Evolutionary conservation across 2,797 vertebrate genomes (phyloP), one percentile per base, ranked within the genome.

Genomic region (Lutjanus argentimaculatus): DNA sequence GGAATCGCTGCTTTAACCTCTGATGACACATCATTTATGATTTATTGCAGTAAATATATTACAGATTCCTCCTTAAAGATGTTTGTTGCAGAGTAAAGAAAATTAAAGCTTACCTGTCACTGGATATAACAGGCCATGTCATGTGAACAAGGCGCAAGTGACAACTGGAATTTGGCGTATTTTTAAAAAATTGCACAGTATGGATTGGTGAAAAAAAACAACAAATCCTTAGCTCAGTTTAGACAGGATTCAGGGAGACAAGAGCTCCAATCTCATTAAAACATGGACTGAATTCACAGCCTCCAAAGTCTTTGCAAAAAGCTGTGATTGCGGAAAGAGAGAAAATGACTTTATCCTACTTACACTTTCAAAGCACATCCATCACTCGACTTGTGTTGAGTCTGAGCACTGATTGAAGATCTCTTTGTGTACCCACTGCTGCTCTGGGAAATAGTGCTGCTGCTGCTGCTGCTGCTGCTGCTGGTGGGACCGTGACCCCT

Each of bases 351-450:
- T 75, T 10, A 53, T 70, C 56, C 75, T 58, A 53, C 72, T 78
- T 75, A 45, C 59, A 59, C 40, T 81, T 82, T 86, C 70, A 68
- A 55, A 85, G 55, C 73, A 77, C 73, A 79, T 61, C 61, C 79
- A 46, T 77, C 52, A 8, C 69, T 55, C 1, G 1, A 11, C 68
- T 65, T 53, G 25, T 75, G 30, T 73, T 22, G 16, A 82, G 14
- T 48, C 67, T 68, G 36, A 77, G 7, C n/a, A 66, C 30, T 16
- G 63, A 51, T 48, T 59, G 67, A 76, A 55, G 58, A 72, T 72
- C 51, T 72, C 58, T 82, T 21, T 61, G 75, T 62, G 52, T 79
- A 58, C 15, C 0, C n/a, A 65, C 74, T 56, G 52, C 21, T 48
- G 52, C 67, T 66, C 59, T 30, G 76, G 72, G 71, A 85, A 83